Base-by-base conservation (phyloP, 2,888 invertebrate genomes). In the Gordius sp. region DNA sequence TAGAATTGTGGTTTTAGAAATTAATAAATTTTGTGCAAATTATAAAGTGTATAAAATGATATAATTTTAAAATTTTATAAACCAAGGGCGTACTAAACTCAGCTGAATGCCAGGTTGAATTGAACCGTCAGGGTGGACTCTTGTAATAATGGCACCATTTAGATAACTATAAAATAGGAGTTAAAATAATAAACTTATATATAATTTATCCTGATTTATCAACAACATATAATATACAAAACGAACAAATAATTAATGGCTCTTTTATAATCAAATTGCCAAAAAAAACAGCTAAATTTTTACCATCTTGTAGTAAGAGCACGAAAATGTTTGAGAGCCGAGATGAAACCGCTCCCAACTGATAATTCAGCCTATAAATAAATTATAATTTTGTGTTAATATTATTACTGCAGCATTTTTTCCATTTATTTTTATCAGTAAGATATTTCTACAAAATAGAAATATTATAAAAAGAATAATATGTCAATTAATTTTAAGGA, bases 121-220 rank as follows among this genome's bases (percentile, higher is more conserved):
- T n/a, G 23, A 18, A 47, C 47, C 47, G 20, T 47, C 23, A 20
- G 16, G 8, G 4, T 18, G 4, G 4, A 47, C 20, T 47, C 20
- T 47, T 47, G 47, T 4, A 2, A 63, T 60, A 25, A 58, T 27
- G 8, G 59, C 23, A 2, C 59, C 58, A 27, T 59, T 26, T 18
- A 59, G 13, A 18, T 59, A 13, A 2, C 41, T 58, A 20, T n/a
- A 47, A 47, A n/a, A 4, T 47, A 47, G 8, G n/a, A n/a, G n/a
- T n/a, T n/a, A n/a, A n/a, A n/a, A n/a, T n/a, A n/a, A n/a, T n/a
- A n/a, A n/a, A n/a, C n/a, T n/a, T n/a, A n/a, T 33, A n/a, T 33
- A 33, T 33, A 33, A 33, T 33, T 8, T 33, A 13, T n/a, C 39
- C 39, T 13, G n/a, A 13, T 33, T 33, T 33, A 18, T 33, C 39